Evolutionary conservation across 2,888 invertebrate species (phyloP), one percentile per base, ranked within the genome.

Genomic region (Pammene fasciana): DNA sequence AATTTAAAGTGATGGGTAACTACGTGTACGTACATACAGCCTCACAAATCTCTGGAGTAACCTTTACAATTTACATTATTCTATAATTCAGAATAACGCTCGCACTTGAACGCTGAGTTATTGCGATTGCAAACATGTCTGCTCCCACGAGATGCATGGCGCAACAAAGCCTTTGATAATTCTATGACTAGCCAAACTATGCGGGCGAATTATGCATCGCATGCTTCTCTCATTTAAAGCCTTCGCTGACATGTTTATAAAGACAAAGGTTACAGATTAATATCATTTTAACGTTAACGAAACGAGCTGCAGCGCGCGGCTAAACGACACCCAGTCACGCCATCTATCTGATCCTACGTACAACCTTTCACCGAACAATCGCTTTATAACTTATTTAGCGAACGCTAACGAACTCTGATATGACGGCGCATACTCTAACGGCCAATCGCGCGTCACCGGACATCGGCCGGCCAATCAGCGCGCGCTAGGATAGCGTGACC

Each of bases 401-500:
- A 84, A 86, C 86, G 83, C 83, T 90, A 91, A 90, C 91, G 88
- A 90, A 90, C 80, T 77, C 74, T 82, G 89, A 88, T 90, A 90
- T 91, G 90, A 92, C 88, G 89, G 82, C 87, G 83, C 86, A 83
- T 79, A 82, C 82, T 83, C 85, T 85, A 87, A 88, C 85, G 78
- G 80, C 90, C 89, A 90, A 92, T 92, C 89, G 87, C 83, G 79
- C 88, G 88, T 88, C 88, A 87, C 82, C 76, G 73, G 76, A 71
- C 83, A 90, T 90, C 90, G 87, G 85, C 84, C 85, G 86, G 84
- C 89, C 90, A 91, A 91, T 92, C 91, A 83, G 76, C 82, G 82
- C 80, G 82, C 83, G 81, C 90, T 90, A 91, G 91, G 91, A 90
- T 92, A 91, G 92, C 92, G 92, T 92, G 92, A 92, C 91, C 92